Evolutionary conservation across 2,888 invertebrate genomes (phyloP), one percentile per base, ranked within the genome.

Genomic region (Bugula neritina): DNA sequence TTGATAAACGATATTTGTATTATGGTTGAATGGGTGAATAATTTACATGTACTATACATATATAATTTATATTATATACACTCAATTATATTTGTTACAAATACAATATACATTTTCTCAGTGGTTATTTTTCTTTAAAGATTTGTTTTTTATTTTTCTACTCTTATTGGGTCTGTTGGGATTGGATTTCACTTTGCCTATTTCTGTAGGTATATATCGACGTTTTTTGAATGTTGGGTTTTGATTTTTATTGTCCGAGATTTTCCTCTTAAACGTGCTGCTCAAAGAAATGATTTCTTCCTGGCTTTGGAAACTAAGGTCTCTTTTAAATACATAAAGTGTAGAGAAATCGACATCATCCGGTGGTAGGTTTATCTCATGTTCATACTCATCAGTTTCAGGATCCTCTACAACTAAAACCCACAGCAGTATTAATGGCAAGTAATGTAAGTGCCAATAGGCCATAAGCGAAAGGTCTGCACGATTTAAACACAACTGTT

Each of bases 251-350:
- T 5, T 13, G n/a, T 63, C 29, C 5, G 5, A 5, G 2, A 31
- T 31, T 31, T 10, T 21, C 27, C 63, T 63, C 31, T 63, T 63
- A 3, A 63, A 27, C 10, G 63, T 25, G 3, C 10, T 63, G 63
- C 63, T 63, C 63, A 63, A n/a, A 13, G 63, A 63, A 31, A 63
- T 63, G n/a, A 63, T 31, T 10, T 63, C 63, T 27, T 63, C 63
- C 31, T 31, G 29, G 10, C 10, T 31, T 13, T 31, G 5, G 27
- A 63, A 63, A 2, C 31, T 2, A 31, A 63, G 63, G 31, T 63
- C 63, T 31, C 5, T 34, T 29, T 25, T 63, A 34, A 29, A 63
- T 31, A 63, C 63, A 31, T 63, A 63, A 5, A 63, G 63, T 27
- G 63, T 31, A 13, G 63, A 27, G 31, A 31, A 63, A n/a, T 63